These are phyloP conservation scores for Pseudeuparius sepicola DNA, from an alignment of 2,888 invertebrate species.

Conservation along the genomic window DNA sequence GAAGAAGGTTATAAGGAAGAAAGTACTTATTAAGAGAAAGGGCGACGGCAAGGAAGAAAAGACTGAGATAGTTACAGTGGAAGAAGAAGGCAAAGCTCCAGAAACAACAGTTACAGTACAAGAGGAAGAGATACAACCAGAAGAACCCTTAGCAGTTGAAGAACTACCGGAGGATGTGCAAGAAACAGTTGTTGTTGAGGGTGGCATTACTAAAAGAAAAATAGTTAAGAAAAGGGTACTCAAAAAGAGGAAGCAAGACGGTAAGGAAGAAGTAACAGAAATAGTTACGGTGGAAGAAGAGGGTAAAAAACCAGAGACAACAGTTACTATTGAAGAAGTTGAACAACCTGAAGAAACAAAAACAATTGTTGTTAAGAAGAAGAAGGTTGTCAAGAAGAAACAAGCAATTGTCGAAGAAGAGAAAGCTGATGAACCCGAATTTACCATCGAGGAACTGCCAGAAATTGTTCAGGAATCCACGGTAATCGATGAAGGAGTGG, in stretches of 20 bases:
- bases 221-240: conserved; percentile 28
- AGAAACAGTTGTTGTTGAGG: conserved; percentile 31
- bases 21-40: conserved; percentile 35
- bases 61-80: conserved; percentile 33
- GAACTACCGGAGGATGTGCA: conserved; percentile 27
- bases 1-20: conserved; percentile 30
- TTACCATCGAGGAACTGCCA: conserved; percentile 34
- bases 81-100: conserved; percentile 26
- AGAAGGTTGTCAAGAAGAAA: too few relatives aligned
- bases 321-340: conserved; percentile 31
- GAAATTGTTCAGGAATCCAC: conserved; percentile 26
- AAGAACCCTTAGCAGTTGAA: too few relatives aligned
- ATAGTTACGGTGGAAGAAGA: conserved; percentile 32
- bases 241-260: conserved; percentile 27
- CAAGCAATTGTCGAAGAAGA: too few relatives aligned
- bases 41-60: conserved; percentile 37
- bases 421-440: conserved; percentile 33
- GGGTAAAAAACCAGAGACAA: conserved; percentile 28
- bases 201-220: conserved; percentile 30
- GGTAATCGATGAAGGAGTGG: conserved; percentile 18
- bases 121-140: too few relatives aligned
- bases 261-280: conserved; percentile 32
- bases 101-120: conserved; percentile 31
- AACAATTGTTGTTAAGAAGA: too few relatives aligned
- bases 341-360: conserved; percentile 23